Base-by-base conservation (phyloP, 2,113 vertebrate genomes). In the Hydrochoerus hydrochaeris region DNA sequence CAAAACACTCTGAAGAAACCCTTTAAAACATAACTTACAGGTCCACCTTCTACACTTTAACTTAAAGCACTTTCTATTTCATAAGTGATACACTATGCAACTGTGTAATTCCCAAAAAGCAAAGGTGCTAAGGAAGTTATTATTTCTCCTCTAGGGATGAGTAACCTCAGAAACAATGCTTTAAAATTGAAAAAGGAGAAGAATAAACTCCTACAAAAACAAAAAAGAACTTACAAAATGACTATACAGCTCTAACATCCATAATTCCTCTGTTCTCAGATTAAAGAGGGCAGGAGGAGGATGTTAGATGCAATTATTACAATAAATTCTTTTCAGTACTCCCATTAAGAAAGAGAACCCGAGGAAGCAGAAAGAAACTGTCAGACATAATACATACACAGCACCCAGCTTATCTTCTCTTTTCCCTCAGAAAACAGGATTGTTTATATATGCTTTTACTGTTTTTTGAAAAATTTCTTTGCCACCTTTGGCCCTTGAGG, bases 351-450 rank as follows among this genome's bases (percentile, higher is more conserved):
- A 10, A 30, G n/a, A 46, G 41, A 92, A 60, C 71, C 60, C 71
- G 32, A 90, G 67, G 38, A 95, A 41, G n/a, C 11, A 38, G 46
- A 85, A 52, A 2, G 10, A 38, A 49, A 58, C 67, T 97, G 41
- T 90, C 52, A 71, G 24, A n/a, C 35, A 71, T 69, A 57, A 83
- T 54, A 83, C 84, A 81, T 67, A 78, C 88, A 92, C 71, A 91
- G n/a, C 46, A 73, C 46, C 91, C 7, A 49, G 54, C 44, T 88
- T 49, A 30, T 44, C 71, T 83, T 94, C 16, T 57, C 65, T 85
- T 73, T 67, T 78, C 82, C 71, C 41, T 90, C 44, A 83, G 67
- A 85, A 96, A 94, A 89, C 41, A 83, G 84, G 30, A 35, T n/a
- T 63, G 90, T 14, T 93, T 91, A 86, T 60, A 71, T 2, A 10